Base-by-base conservation (phyloP, 1,140 invertebrate species). In the Aphaenogaster ashmeadi region DNA sequence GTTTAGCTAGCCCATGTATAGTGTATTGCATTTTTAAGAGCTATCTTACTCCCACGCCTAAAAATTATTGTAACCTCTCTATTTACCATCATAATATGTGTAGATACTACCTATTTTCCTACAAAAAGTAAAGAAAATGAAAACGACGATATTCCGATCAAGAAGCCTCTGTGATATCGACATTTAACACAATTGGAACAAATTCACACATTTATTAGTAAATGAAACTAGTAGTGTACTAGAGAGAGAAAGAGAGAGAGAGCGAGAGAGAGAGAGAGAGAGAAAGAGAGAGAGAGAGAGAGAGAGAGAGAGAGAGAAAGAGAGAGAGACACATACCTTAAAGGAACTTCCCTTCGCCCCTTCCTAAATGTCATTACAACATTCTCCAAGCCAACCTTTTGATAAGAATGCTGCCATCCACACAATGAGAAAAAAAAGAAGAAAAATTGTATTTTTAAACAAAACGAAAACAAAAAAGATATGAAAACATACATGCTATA, bases 61-160 rank as follows among this genome's bases (percentile, higher is more conserved):
- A 92, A 92, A 81, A 92, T 77, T 89, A 93, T 90, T 86, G 78
- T 91, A 92, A 92, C 87, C 84, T 93, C 90, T 92, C 78, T 92
- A 93, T 50, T 93, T 90, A 91, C 92, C 91, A 93, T 92, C 87
- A 67, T 95, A 92, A 92, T 93, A 92, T 94, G 94, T 95, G 94
- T 92, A 95, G 92, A 95, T 94, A 94, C 93, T 94, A 94, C 93
- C 94, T 95, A 95, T 95, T 95, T 95, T 95, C 94, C 93, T 95
- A 95, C 92, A 90, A 94, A 91, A 90, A 90, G 87, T 91, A 91
- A 90, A 60, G 21, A 83, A 83, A 83, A 69, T 72, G 80, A 72
- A 83, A 74, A 90, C 66, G 77, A 67, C 91, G 90, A 94, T 94
- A 94, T 95, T 95, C 94, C 92, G 94, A 94, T 95, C 92, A 92